These are phyloP conservation scores for Phyllotreta striolata DNA, from an alignment of 2,888 invertebrate species.

Conservation along the genomic window DNA sequence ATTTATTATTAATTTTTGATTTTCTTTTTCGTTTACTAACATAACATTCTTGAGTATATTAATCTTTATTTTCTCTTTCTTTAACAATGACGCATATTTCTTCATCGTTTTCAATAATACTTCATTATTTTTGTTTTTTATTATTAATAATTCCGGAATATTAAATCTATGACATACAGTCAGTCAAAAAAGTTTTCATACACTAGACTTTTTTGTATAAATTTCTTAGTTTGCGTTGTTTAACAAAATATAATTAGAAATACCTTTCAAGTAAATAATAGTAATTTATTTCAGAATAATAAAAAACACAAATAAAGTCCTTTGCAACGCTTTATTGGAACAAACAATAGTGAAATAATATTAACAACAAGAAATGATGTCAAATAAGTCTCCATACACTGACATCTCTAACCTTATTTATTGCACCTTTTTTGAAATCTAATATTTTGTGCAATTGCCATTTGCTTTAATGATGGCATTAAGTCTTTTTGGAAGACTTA, in stretches of 20 bases:
- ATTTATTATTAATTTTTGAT: too few relatives aligned
- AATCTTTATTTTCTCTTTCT: too few relatives aligned
- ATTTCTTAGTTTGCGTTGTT: neutral
- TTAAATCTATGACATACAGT: too few relatives aligned
- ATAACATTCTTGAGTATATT: too few relatives aligned
- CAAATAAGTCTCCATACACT: neutral
- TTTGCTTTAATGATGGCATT: neutral
- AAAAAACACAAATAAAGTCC: neutral
- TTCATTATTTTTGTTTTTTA: too few relatives aligned
- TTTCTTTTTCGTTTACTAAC: too few relatives aligned
- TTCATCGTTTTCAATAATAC: too few relatives aligned
- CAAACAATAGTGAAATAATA: neutral
- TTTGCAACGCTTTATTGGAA: neutral
- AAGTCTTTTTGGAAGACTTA: neutral
- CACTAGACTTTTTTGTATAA: neutral
- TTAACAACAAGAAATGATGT: slow-evolving; percentile 1
- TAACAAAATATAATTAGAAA: neutral
- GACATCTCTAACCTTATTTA: neutral
- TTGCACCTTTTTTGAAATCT: neutral
- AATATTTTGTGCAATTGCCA: neutral
- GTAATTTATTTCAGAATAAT: neutral
- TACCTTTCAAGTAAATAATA: neutral
- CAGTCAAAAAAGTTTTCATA: slow-evolving; percentile 1
- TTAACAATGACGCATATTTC: too few relatives aligned
- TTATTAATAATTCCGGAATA: too few relatives aligned